Conservation (phyloP, 2,797 vertebrate genomes). For the Tokudaia tokunoshimensis region DNA sequence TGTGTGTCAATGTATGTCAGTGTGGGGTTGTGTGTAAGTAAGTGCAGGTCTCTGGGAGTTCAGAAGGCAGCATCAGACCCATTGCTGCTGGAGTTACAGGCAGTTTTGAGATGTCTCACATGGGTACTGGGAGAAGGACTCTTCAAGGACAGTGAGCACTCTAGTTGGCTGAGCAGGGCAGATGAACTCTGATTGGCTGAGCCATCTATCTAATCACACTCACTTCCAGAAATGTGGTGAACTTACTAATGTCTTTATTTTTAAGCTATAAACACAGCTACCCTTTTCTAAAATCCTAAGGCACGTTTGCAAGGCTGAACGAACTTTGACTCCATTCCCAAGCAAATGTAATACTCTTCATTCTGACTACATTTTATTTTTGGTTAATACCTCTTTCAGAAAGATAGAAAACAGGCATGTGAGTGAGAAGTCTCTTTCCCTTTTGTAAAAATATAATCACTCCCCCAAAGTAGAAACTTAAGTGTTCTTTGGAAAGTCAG, state of each 20-base stretch:
- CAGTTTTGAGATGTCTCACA: too few relatives aligned
- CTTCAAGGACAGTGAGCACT: background rate
- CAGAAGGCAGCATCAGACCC: background rate
- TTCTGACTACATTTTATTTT: background rate
- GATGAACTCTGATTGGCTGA: background rate
- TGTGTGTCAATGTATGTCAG: background rate
- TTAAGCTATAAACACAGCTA: background rate
- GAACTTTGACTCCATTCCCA: background rate
- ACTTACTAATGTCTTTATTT: background rate
- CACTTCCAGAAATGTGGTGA: background rate
- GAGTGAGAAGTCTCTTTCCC: background rate
- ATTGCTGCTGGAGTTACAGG: background rate
- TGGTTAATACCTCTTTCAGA: background rate
- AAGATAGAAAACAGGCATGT: background rate
- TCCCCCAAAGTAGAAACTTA: background rate
- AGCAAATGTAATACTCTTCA: background rate
- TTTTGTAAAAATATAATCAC: background rate
- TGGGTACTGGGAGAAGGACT: background rate
- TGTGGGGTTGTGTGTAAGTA: too few relatives aligned
- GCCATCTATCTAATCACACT: background rate
- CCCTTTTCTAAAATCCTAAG: background rate
- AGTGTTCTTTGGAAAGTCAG: background rate
- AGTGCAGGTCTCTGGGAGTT: background rate
- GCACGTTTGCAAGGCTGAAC: background rate
- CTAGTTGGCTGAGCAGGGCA: background rate